A percentile compares a stretch with the other conserved stretches of the same genome.
phyloP scores from a whole-genome alignment of 2,113 vertebrate species.

The Eulemur rufifrons region DNA sequence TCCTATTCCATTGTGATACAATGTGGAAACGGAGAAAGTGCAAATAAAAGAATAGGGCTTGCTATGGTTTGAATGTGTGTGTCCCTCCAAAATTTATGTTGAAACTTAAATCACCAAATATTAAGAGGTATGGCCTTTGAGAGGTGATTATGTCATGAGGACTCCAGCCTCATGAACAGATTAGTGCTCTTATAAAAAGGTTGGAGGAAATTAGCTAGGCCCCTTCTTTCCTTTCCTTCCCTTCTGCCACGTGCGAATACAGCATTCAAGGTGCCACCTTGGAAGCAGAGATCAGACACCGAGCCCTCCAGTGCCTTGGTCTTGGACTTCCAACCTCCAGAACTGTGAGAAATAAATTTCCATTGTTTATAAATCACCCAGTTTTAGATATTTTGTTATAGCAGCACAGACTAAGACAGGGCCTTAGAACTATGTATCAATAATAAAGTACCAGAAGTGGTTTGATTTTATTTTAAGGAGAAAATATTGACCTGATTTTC shows the following conservation, averaged over 20 bases:
- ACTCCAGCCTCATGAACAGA: background rate
- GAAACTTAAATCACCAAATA: background rate
- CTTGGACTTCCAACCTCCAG: background rate
- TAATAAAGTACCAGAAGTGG: background rate
- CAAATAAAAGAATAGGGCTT: background rate
- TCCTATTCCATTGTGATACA: background rate
- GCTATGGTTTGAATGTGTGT: background rate
- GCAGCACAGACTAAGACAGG: background rate
- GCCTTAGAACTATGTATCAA: background rate
- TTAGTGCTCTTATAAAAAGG: background rate
- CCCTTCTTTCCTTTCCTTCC: background rate
- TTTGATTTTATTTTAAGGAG: background rate
- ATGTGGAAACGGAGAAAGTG: background rate
- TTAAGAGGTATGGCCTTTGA: background rate
- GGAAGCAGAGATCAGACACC: background rate
- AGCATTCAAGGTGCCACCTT: background rate
- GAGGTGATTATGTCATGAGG: background rate
- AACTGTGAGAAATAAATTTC: background rate
- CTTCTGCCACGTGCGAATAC: background rate
- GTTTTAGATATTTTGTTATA: background rate
- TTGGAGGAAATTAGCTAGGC: background rate
- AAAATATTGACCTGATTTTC: background rate
- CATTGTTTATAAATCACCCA: background rate
- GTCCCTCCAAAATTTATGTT: background rate
- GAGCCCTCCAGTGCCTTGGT: background rate